Evolutionary conservation across 2,113 vertebrate species (phyloP), one percentile per base, ranked within the genome.

Genomic region (Cyanoramphus novaezelandiae): DNA sequence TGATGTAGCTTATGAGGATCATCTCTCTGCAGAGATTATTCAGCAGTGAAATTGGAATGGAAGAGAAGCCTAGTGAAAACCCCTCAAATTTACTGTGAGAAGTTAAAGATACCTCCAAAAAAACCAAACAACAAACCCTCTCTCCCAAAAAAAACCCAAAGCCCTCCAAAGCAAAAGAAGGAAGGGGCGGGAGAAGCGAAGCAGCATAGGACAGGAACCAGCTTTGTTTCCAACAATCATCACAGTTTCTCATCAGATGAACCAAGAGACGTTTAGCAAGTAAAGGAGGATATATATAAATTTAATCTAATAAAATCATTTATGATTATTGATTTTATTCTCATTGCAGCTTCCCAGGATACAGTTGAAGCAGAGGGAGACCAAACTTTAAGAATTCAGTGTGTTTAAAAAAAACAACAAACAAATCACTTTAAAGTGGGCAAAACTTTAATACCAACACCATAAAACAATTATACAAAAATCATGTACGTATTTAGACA

Each of bases 391-490:
- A 31, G 39, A 68, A 59, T 2, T 37, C 9, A 20, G 82, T 55
- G 14, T 14, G 7, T 77, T 80, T 67, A 16, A 85, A 93, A 95
- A 79, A 86, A 80, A 31, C 13, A 55, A 31, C 12, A 14, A 59
- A 5, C 57, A 2, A 9, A 92, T 81, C 6, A 1, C 63, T 62
- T 82, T 27, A 50, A 27, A 95, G 80, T 90, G 89, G 76, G 82
- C 70, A 97, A 96, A 97, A 96, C 96, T 96, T 97, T 97, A 97
- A 97, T 98, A 97, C 91, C 92, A 95, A 2, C 46, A 92, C 53
- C 63, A 85, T 86, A 97, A 97, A 98, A 96, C 91, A 97, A 92
- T 88, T 49, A 91, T 97, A 98, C 88, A 98, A 94, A 33, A 97
- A 90, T 93, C 92, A 98, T 95, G 41, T 97, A 95, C 95, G 96